Percentiles rank a stretch among this genome's conserved stretches.
Evolutionary conservation across 2,113 vertebrate genomes (phyloP).

Genomic region (Phalacrocorax brasilianus): DNA sequence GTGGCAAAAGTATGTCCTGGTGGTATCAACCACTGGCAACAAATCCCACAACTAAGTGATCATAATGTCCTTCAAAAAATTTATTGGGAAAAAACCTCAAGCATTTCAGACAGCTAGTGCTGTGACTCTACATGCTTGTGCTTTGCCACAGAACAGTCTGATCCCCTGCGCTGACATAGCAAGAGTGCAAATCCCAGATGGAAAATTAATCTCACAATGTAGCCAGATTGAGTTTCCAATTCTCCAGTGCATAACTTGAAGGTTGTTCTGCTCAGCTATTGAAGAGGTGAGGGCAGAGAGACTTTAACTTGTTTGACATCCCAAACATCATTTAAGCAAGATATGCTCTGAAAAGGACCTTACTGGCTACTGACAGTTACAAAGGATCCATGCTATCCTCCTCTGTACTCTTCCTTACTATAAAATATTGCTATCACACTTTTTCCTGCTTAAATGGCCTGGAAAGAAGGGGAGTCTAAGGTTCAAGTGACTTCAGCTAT

Average conservation of each 20-base stretch:
- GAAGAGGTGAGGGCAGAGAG: slow-evolving; percentile 26
- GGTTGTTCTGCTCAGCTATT: slow-evolving; percentile 43
- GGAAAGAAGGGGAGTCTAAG: slow-evolving; percentile 38
- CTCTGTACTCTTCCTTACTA: neutral
- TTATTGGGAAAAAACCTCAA: neutral
- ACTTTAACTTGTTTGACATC: slow-evolving; percentile 34
- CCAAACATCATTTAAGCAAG: slow-evolving; percentile 15
- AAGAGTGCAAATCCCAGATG: slow-evolving; percentile 74
- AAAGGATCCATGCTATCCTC: neutral
- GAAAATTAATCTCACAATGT: slow-evolving; percentile 69
- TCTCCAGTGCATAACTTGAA: slow-evolving; percentile 35
- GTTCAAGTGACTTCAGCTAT: slow-evolving; percentile 50
- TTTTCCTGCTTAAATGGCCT: neutral
- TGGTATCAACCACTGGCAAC: neutral
- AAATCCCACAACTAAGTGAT: slow-evolving; percentile 6
- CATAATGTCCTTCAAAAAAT: slow-evolving; percentile 45
- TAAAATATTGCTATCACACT: slow-evolving; percentile 40
- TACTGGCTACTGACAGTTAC: neutral
- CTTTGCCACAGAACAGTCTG: slow-evolving; percentile 66
- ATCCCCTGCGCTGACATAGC: slow-evolving; percentile 62
- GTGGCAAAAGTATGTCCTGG: neutral
- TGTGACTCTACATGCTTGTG: slow-evolving; percentile 35
- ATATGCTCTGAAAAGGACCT: neutral
- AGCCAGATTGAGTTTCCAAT: slow-evolving; percentile 67
- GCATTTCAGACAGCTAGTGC: slow-evolving; percentile 39